Evolutionary conservation across 2,888 invertebrate species (phyloP), one percentile per base, ranked within the genome.

Genomic region (Bruchidius siliquastri): DNA sequence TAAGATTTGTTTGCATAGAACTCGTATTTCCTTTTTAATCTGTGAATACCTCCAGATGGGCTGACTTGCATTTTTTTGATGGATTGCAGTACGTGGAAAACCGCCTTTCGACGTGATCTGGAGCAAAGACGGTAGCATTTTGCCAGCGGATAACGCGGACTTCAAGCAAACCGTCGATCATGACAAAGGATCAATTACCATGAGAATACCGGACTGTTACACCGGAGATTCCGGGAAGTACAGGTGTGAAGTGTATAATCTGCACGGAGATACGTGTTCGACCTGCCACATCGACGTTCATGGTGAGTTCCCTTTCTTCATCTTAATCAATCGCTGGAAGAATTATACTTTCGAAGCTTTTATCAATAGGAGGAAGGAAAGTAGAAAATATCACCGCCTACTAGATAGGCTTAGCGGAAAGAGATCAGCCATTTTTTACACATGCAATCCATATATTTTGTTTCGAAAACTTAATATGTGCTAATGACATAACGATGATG

Each of bases 221-320:
- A 85, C 88, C 70, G 89, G 92, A 81, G 93, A 93, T 84, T 88
- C 90, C 72, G 93, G 92, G 20, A 85, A 88, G 76, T 94, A 93
- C 84, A 88, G 89, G 78, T 93, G 93, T 84, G 89, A 90, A 82
- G 90, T 92, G 66, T 90, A 88, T 80, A 92, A 91, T 82, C 82
- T 85, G 66, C 88, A 88, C 81, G 93, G 92, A 22, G 89, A 90
- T 75, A 89, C 90, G 21, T 87, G 87, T 76, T 89, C 90, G 72
- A 88, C 85, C 71, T 88, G 89, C 72, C 82, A 84, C 30, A 84
- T 91, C 67, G 81, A 83, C 21, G 88, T 91, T 69, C 84, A 86
- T 81, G 90, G 88, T 90, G 83, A 83, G 85, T 80, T 22, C 22
- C 32, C 21, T 30, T 71, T 32, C 71, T 71, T 70, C 10, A 0